Evolutionary conservation across 35 echinoderm and acorn worm genomes (phyloP), one percentile per base, ranked within the genome.

Genomic region (Stichopus chloronotus): DNA sequence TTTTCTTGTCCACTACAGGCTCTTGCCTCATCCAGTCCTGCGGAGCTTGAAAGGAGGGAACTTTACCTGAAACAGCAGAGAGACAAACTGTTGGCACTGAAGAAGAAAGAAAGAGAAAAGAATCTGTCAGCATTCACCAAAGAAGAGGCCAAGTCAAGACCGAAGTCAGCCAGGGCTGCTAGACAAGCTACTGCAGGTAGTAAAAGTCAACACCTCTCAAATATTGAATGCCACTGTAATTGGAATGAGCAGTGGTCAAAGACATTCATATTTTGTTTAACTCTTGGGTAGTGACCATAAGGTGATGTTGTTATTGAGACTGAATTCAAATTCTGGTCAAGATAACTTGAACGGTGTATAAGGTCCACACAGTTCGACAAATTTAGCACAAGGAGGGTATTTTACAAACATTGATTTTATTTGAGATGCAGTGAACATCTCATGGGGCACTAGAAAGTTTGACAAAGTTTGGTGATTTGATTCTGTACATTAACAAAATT

Each of bases 1-100:
- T 65, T 65, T 65, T 65, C 11, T 65, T 65, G 11, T 14, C 11
- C 61, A 4, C 61, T 0, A 22, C 91, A 91, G 90, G 79, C 84
- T 59, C 83, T 94, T 24, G 92, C 94, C 23, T 22, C 56, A n/a
- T 84, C 94, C 6, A 95, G 94, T 88, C 83, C 95, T 54, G 79
- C 78, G 55, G 95, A 98, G 77, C 60, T 98, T 23, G 74, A 96
- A 57, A 96, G 86, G 60, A 56, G 97, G 81, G 97, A 94, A 57
- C 92, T 93, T 52, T 98, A 98, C 23, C 72, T 98, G 69, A 98
- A 98, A 81, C 88, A 98, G 76, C 97, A 98, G 80, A 84, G 97
- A 8, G 97, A 98, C 52, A 78, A 79, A 17, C 69, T 98, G 0
- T 76, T 98, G 21, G 94, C 90, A 11, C 92, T 94, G 90, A 98